Evolutionary conservation across 1,140 invertebrate genomes (phyloP).

Genomic region (Chironomus striatipennis): DNA sequence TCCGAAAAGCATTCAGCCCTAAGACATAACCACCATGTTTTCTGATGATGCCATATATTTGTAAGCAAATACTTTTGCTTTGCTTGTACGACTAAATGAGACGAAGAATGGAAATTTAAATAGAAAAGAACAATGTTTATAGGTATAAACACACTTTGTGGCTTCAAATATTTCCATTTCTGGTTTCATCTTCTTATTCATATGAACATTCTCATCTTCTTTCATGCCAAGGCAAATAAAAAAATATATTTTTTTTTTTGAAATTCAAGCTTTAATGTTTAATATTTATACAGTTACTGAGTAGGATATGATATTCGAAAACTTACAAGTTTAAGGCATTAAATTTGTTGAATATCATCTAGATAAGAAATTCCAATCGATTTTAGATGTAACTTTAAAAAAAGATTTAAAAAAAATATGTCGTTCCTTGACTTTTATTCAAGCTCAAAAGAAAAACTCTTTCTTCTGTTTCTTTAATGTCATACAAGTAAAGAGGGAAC

Average conservation of each 20-base stretch:
- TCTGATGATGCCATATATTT: slow-evolving; percentile 7
- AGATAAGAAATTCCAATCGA: neutral
- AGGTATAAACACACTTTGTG: slow-evolving; percentile 3
- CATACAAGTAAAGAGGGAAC: too few relatives aligned
- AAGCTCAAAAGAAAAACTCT: too few relatives aligned
- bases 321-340: neutral
- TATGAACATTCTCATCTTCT: neutral
- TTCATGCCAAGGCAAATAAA: neutral
- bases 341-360: neutral
- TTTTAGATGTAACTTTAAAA: too few relatives aligned
- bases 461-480: too few relatives aligned
- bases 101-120: slow-evolving; percentile 1
- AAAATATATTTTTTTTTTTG: neutral
- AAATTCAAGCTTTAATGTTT: neutral
- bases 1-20: too few relatives aligned
- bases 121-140: neutral
- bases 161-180: slow-evolving; percentile 16
- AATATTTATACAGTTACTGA: neutral
- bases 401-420: too few relatives aligned
- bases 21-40: neutral
- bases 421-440: too few relatives aligned
- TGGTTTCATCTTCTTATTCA: neutral
- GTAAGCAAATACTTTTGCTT: neutral
- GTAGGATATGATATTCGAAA: neutral
- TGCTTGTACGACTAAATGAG: neutral